Base-by-base conservation (phyloP, 2,888 invertebrate genomes). In the Xanthia icteritia region DNA sequence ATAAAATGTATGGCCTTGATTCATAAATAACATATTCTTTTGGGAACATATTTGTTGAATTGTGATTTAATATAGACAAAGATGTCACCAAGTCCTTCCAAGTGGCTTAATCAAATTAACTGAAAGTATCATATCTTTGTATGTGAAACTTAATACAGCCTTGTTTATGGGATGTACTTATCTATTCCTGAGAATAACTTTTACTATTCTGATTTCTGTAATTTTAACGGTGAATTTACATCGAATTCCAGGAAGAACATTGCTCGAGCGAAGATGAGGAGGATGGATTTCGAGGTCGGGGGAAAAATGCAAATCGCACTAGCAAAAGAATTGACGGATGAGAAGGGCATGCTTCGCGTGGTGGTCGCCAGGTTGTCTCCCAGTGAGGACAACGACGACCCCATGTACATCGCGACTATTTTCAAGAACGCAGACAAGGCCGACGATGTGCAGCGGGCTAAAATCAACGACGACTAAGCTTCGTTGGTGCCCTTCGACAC, bases 291-390 rank as follows among this genome's bases (percentile, higher is more conserved):
- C 73, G n/a, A 2, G 56, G 56, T 4, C 45, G 42, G 9, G 45
- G n/a, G 5, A 31, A 20, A 31, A 15, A 36, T 58, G 56, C 73
- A 73, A 73, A 73, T 73, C 73, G 13, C 1, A 5, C 2, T n/a
- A 45, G n/a, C 4, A 39, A 72, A 72, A 72, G 56, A 73, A 73
- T 56, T 73, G 42, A 45, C 73, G 73, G 45, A 15, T n/a, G 74
- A 58, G 74, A 36, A 36, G 45, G 58, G 15, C 20, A 15, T 11
- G n/a, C 56, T 0, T 23, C 39, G 17, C 36, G 20, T 20, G 42
- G 45, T 15, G 42, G 9, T 42, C 54, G 27, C 31, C 27, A 15
- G 9, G 9, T 36, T 36, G 9, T 23, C 1, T 5, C 2, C 20
- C 5, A 2, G 20, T 73, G n/a, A 5, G 4, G 13, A 15, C 1